Percentiles rank a stretch among this genome's conserved stretches.
Evolutionary conservation across 1,140 invertebrate species (phyloP).

Genomic region (Rhynchophorus ferrugineus): DNA sequence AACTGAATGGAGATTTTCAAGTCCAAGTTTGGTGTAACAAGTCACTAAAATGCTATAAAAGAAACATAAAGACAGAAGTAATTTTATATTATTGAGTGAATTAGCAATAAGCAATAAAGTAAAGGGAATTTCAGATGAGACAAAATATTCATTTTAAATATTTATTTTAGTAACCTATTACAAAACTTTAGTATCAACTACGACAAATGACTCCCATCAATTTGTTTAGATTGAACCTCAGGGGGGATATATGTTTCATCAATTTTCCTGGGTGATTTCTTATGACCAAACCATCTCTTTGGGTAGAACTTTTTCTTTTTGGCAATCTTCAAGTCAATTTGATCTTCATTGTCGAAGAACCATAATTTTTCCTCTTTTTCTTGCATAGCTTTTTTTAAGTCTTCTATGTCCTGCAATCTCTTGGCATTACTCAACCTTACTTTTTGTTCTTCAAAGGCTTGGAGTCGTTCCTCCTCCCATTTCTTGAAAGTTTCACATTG

Average conservation of each 20-base stretch:
- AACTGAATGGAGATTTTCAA: too few species aligned
- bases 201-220: background rate
- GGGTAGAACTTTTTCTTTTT: constrained; percentile 46
- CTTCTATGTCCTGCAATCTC: constrained; percentile 50
- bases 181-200: background rate
- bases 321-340: constrained; percentile 64
- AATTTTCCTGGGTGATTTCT: constrained; percentile 38
- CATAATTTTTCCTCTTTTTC: constrained; percentile 60
- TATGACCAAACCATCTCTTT: constrained; percentile 42
- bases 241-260: constrained; percentile 63
- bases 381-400: constrained; percentile 50
- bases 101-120: too few species aligned
- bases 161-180: background rate
- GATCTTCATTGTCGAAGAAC: constrained; percentile 66
- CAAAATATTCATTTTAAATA: constrained; percentile 2
- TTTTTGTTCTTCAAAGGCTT: constrained; percentile 51
- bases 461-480: constrained; percentile 51
- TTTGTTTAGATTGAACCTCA: constrained; percentile 41
- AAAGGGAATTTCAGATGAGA: too few species aligned
- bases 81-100: too few species aligned
- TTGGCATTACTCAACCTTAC: constrained; percentile 45
- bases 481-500: constrained; percentile 52
- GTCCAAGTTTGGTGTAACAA: too few species aligned
- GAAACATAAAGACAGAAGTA: too few species aligned
- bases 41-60: too few species aligned